Evolutionary conservation across 2,888 invertebrate species (phyloP).

Genomic region (Lasioglossum lativentre): DNA sequence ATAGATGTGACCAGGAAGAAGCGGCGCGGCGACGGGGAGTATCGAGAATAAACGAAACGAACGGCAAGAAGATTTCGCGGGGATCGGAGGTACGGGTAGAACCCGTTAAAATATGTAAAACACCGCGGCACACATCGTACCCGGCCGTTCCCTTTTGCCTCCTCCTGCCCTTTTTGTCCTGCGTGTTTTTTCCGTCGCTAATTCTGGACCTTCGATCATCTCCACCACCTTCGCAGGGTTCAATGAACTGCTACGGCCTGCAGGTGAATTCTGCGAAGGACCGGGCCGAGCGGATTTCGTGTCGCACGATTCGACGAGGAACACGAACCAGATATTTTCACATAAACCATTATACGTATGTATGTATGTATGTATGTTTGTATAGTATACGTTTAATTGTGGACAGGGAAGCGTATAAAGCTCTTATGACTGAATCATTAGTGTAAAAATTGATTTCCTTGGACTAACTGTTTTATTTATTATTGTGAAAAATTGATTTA

Average conservation of each 20-base stretch:
- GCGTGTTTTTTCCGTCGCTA: conserved; percentile 53
- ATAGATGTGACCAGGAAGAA: conserved; percentile 29
- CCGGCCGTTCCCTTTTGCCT: conserved; percentile 49
- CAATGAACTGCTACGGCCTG: conserved; percentile 77
- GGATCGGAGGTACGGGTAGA: conserved; percentile 67
- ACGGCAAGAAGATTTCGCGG: conserved; percentile 53
- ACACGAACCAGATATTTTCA: not conserved
- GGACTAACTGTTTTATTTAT: no score
- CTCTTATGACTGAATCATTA: no score
- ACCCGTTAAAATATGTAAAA: conserved; percentile 83
- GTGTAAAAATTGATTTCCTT: no score
- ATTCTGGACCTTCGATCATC: conserved; percentile 75
- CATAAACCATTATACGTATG: not conserved
- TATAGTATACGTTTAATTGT: no score
- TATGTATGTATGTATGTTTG: no score
- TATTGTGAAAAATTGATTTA: no score
- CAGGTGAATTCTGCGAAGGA: conserved; percentile 69
- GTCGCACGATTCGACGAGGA: conserved; percentile 28
- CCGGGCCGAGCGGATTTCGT: conserved; percentile 34
- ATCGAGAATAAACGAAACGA: conserved; percentile 39
- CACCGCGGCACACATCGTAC: conserved; percentile 64
- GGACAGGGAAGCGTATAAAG: no score
- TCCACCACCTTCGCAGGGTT: conserved; percentile 71
- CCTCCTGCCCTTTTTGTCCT: conserved; percentile 56
- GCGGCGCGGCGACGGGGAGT: conserved; percentile 16